Percentiles rank a stretch among this genome's conserved stretches.
These are phyloP conservation scores for Cephalotes varians DNA, from an alignment of 2,888 invertebrate genomes.

Conservation along the genomic window DNA sequence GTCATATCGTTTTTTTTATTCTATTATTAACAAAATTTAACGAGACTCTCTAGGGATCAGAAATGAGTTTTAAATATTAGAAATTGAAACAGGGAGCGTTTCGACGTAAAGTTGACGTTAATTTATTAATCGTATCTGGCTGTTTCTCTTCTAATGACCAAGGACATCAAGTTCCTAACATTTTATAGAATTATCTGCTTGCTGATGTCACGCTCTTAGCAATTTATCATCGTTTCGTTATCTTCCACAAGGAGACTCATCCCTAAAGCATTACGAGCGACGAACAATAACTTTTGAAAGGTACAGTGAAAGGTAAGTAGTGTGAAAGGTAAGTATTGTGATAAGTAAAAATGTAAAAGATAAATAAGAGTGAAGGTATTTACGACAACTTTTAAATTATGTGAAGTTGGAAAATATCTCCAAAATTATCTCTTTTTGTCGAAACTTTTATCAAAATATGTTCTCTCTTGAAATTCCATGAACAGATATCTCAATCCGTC, in stretches of 20 bases:
- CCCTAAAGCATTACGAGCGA: slow-evolving; percentile 59
- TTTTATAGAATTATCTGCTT: slow-evolving; percentile 66
- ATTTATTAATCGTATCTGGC: slow-evolving; percentile 42
- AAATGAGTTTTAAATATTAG: not conserved
- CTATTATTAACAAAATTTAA: not conserved
- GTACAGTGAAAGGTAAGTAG: not conserved
- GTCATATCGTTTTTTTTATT: not conserved
- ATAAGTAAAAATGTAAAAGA: not conserved
- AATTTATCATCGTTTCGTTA: slow-evolving; percentile 70
- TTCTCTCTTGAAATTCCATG: not conserved
- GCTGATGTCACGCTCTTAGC: slow-evolving; percentile 34
- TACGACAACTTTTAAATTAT: not conserved
- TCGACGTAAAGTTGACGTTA: slow-evolving; percentile 44
- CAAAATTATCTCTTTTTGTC: no score
- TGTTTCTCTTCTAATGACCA: slow-evolving; percentile 59
- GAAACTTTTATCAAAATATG: not conserved
- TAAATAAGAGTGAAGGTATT: not conserved
- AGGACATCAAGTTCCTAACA: slow-evolving; percentile 67
- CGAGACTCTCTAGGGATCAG: not conserved
- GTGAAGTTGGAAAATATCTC: not conserved
- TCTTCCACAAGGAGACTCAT: slow-evolving; percentile 66
- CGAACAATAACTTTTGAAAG: slow-evolving; percentile 48
- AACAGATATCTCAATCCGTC: not conserved
- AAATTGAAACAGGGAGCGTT: slow-evolving; percentile 57
- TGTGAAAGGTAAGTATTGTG: not conserved